Conservation (phyloP, 2,113 vertebrate genomes). For the Labeo rohita region DNA sequence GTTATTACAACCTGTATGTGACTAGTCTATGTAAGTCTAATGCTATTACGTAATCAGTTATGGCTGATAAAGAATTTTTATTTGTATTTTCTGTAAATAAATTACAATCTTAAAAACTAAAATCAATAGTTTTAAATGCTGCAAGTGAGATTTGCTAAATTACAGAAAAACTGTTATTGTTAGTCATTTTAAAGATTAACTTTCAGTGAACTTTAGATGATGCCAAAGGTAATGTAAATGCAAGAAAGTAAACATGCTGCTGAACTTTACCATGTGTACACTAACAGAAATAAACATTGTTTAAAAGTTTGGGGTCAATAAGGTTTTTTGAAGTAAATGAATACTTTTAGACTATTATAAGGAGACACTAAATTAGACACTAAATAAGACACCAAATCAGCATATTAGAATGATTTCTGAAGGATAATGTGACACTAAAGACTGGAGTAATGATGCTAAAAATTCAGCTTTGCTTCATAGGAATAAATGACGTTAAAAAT, state of each 20-base stretch:
- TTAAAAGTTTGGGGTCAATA: not conserved
- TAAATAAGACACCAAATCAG: not conserved
- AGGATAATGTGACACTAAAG: not conserved
- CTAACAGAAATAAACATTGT: not conserved
- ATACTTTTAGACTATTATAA: not conserved
- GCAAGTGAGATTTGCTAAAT: not conserved
- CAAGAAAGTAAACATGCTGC: not conserved
- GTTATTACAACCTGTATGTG: not conserved
- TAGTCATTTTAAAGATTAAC: not conserved
- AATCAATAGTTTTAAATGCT: not conserved
- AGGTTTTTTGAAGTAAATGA: not conserved
- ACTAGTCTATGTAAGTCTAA: not conserved
- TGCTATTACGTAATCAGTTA: not conserved
- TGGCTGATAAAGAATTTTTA: not conserved
- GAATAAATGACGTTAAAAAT: no score
- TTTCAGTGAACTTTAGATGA: not conserved
- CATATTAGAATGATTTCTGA: not conserved
- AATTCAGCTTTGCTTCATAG: not conserved
- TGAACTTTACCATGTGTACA: not conserved
- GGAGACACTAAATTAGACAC: not conserved
- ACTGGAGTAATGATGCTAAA: not conserved
- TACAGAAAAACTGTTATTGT: not conserved
- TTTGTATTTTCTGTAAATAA: not conserved
- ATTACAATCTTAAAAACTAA: not conserved
- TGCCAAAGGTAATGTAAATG: not conserved